Evolutionary conservation across 2,797 vertebrate species (phyloP), one percentile per base, ranked within the genome.

Genomic region (Gymnoscopelus braueri): DNA sequence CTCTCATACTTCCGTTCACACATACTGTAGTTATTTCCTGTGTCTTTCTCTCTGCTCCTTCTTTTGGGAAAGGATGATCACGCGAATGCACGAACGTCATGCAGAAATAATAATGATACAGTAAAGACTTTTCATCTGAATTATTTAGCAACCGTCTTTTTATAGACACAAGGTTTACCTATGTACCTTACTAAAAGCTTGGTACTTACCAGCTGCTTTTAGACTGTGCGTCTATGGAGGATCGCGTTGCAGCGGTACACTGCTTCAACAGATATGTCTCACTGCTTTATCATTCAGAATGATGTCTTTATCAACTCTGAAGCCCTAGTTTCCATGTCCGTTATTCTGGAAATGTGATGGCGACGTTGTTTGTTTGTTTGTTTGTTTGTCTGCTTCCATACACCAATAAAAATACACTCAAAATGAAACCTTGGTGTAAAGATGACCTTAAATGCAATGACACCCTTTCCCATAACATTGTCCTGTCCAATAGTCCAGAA

Each of bases 381-480:
- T 89, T 88, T 85, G 78, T 83, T 80, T 78, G n/a, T 82, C 81
- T 76, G 69, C 65, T 86, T 89, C 77, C 69, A 9, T 70, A 81
- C 78, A 83, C 82, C 85, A 89, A 87, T 90, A 90, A 90, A 89
- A 89, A 87, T 73, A 79, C 78, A 75, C 84, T 88, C 83, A 83
- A 89, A 90, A 87, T 87, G 78, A 89, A 92, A 88, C 85, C 84
- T 85, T 60, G 80, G 81, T 88, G 84, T 84, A 88, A 87, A 73
- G 61, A 88, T 91, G 91, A 93, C 93, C 91, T 93, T 92, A 92
- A 91, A 90, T 61, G 81, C 91, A 92, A 91, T 91, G 90, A 90
- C 92, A 91, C 82, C 85, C 79, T 88, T 91, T 90, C 91, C 89
- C 91, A 93, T 92, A 91, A 91, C 89, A 87, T 87, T 89, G 91